Conservation (phyloP, 2,797 vertebrate genomes). For the Argyrosomus regius region DNA sequence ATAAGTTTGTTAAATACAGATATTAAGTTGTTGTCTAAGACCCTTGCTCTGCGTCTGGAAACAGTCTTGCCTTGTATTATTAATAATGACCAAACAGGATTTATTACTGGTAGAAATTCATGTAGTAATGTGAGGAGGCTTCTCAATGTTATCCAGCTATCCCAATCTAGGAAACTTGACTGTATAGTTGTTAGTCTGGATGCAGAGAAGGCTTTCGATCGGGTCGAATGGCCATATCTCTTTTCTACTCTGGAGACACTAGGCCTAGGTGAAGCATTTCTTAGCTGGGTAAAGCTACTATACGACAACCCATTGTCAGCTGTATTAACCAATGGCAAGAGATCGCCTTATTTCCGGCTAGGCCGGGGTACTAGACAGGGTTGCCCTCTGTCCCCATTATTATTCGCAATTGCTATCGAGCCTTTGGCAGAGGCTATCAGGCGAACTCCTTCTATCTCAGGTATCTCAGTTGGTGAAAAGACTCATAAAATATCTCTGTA, state of each 20-base stretch:
- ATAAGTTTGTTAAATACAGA: background rate
- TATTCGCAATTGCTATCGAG: background rate
- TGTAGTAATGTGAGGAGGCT: background rate
- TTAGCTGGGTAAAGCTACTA: background rate
- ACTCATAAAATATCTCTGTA: background rate
- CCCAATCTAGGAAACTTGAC: background rate
- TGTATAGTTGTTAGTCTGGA: background rate
- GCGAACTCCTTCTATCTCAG: too few species aligned
- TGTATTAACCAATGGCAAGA: background rate
- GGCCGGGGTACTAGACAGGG: too few species aligned
- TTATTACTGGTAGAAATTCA: background rate
- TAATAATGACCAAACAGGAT: background rate
- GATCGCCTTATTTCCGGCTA: background rate
- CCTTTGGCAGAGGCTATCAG: too few species aligned
- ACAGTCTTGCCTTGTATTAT: background rate
- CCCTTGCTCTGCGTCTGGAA: background rate
- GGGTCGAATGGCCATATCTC: too few species aligned
- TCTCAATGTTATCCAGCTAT: background rate
- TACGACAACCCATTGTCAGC: background rate
- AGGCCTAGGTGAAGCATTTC: background rate
- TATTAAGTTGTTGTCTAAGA: background rate
- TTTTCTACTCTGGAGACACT: background rate
- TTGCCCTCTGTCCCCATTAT: too few species aligned
- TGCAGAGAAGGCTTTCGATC: background rate
- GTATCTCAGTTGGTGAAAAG: too few species aligned